Percentiles rank a stretch among this genome's conserved stretches.
Evolutionary conservation across 1,140 invertebrate genomes (phyloP).

Genomic region (Atopsyche davidsoni): DNA sequence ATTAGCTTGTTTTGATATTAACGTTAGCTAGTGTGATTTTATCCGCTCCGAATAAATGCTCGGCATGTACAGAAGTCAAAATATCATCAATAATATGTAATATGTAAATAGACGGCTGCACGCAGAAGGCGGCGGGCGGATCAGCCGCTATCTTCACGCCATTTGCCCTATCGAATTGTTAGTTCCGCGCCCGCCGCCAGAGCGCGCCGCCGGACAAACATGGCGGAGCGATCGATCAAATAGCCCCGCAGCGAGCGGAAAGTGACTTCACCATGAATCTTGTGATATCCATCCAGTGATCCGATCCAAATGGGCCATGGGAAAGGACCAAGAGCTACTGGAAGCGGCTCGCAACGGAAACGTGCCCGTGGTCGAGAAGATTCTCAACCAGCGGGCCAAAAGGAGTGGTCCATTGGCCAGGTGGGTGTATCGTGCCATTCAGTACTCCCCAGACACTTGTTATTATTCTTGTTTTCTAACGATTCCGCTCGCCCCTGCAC

Average conservation of each 20-base stretch:
- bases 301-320: constrained; percentile 70
- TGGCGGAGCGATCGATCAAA: constrained; percentile 67
- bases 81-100: too few species aligned
- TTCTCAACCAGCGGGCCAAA: constrained; percentile 81
- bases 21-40: too few species aligned
- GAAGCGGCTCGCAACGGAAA: constrained; percentile 92
- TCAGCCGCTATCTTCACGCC: constrained; percentile 16
- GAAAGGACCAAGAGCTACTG: constrained; percentile 92
- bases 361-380: constrained; percentile 81
- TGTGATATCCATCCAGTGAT: constrained; percentile 41
- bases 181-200: constrained; percentile 42
- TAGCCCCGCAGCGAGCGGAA: constrained; percentile 32
- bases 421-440: constrained; percentile 50
- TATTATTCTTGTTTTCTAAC: constrained; percentile 19
- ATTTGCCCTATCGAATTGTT: constrained; percentile 32
- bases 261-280: constrained; percentile 25
- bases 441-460: constrained; percentile 17
- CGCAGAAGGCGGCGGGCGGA: too few species aligned
- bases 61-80: too few species aligned
- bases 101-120: too few species aligned
- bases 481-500: not conserved
- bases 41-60: too few species aligned
- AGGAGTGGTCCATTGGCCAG: constrained; percentile 88
- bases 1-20: too few species aligned
- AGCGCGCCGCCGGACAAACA: constrained; percentile 54